These are phyloP conservation scores for Ictalurus punctatus DNA, from an alignment of 2,113 vertebrate genomes.

Conservation along the genomic window DNA sequence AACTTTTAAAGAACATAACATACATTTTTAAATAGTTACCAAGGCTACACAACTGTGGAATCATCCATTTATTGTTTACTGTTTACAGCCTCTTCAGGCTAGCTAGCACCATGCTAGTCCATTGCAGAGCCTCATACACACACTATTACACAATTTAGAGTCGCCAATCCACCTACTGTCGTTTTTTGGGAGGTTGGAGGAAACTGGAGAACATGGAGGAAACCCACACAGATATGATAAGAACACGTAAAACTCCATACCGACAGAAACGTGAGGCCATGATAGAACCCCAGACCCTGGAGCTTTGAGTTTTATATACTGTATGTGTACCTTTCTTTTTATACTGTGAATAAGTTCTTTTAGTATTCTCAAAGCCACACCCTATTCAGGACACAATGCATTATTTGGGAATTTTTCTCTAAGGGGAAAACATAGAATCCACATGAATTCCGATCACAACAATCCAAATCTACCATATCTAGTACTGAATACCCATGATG, in stretches of 20 bases:
- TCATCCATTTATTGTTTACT: background rate
- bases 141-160: background rate
- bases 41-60: background rate
- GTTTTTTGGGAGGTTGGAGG: background rate
- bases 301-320: background rate
- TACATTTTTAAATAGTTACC: background rate
- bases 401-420: background rate
- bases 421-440: background rate
- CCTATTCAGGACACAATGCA: background rate
- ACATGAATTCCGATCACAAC: background rate
- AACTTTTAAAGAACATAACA: background rate
- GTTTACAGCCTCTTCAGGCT: background rate
- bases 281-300: background rate
- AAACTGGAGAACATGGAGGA: background rate
- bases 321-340: background rate
- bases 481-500: background rate
- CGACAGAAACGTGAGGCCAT: background rate
- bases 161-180: background rate
- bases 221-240: background rate
- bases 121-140: background rate
- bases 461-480: background rate
- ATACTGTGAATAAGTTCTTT: background rate
- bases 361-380: background rate
- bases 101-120: background rate
- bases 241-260: background rate